These are phyloP conservation scores for Champsocephalus gunnari DNA, from an alignment of 2,797 vertebrate genomes.

Conservation along the genomic window DNA sequence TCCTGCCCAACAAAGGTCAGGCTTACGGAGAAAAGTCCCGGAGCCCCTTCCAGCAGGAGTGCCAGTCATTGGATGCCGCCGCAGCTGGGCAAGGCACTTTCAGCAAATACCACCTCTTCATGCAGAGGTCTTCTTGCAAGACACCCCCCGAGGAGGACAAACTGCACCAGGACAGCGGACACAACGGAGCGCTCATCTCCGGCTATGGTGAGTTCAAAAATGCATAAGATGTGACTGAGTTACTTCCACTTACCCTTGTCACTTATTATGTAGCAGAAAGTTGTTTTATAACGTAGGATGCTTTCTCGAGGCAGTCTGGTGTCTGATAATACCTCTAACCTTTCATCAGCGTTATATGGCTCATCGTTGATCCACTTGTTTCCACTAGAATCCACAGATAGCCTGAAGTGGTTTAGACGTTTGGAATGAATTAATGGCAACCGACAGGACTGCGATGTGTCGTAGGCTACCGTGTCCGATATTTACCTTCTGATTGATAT, in stretches of 20 bases:
- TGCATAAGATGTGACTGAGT: not conserved
- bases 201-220: slow-evolving; percentile 92
- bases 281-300: not conserved
- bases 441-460: no score
- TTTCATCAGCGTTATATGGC: not conserved
- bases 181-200: slow-evolving; percentile 89
- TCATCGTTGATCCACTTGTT: not conserved
- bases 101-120: slow-evolving; percentile 95
- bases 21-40: slow-evolving; percentile 90
- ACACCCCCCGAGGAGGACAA: slow-evolving; percentile 91
- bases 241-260: no score
- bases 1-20: slow-evolving; percentile 95
- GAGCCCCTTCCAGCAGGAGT: slow-evolving; percentile 94
- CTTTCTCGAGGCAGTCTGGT: not conserved
- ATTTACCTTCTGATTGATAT: not conserved
- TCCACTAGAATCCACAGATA: not conserved
- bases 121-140: slow-evolving; percentile 92
- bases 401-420: not conserved
- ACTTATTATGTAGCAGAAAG: not conserved
- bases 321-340: not conserved
- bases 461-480: not conserved
- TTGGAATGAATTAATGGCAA: slow-evolving; percentile 4
- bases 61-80: slow-evolving; percentile 91
- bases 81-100: slow-evolving; percentile 90
- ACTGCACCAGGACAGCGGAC: slow-evolving; percentile 88